phyloP scores from a whole-genome alignment of 2,888 invertebrate species.

The Metacarcinus magister region DNA sequence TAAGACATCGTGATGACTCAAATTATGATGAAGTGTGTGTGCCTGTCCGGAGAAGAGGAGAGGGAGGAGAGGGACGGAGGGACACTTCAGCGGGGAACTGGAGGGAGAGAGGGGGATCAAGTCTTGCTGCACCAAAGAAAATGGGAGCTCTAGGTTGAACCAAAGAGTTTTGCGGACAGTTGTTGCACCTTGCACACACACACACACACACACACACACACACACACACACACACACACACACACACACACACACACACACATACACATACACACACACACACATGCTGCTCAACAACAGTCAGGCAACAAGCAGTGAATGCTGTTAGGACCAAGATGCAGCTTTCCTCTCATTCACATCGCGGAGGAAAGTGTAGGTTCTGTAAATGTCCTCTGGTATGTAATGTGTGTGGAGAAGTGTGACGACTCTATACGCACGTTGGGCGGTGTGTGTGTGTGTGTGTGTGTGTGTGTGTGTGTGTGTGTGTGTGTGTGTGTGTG shows the following conservation, averaged over 20 bases:
- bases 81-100: background rate
- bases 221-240: background rate
- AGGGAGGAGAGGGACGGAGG: background rate
- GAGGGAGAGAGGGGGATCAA: constrained; percentile 42
- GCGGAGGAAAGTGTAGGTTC: too few relatives aligned
- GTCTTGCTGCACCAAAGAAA: constrained; percentile 55
- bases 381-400: background rate
- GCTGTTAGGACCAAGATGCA: too few relatives aligned
- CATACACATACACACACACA: background rate
- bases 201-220: background rate
- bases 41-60: background rate
- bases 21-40: constrained; percentile 26
- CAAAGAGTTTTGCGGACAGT: constrained; percentile 21
- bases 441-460: background rate
- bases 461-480: background rate
- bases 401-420: background rate
- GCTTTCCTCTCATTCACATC: too few relatives aligned
- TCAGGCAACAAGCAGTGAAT: too few relatives aligned
- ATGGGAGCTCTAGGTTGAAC: constrained; percentile 64
- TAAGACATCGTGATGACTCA: constrained; percentile 45
- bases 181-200: background rate
- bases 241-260: too few relatives aligned
- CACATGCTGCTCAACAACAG: background rate
- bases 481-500: background rate
- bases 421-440: background rate